A percentile compares a stretch with the other conserved stretches of the same genome.
These are phyloP conservation scores for Drosophila setifemur DNA, from an alignment of 1,140 invertebrate genomes.

Conservation along the genomic window DNA sequence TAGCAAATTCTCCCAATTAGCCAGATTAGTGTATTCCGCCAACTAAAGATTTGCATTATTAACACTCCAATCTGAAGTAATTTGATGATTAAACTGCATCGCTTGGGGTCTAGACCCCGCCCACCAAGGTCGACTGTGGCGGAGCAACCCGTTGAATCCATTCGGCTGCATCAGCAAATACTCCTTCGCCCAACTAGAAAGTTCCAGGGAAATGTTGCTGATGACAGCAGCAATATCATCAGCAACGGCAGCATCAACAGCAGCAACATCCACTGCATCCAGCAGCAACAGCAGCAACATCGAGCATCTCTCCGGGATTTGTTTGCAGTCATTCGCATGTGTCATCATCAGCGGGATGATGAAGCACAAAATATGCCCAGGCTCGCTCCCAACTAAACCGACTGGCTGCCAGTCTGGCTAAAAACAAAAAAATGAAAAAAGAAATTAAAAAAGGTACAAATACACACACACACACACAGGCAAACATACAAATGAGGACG, in stretches of 20 bases:
- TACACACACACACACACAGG: slow-evolving; percentile 31
- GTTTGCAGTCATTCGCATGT: slow-evolving; percentile 76
- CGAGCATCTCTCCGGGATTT: slow-evolving; percentile 31
- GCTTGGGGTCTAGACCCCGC: not conserved
- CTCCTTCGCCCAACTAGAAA: slow-evolving; percentile 19
- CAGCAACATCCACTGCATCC: slow-evolving; percentile 21
- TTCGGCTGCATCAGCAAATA: slow-evolving; percentile 28
- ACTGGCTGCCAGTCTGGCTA: slow-evolving; percentile 30
- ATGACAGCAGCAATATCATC: slow-evolving; percentile 68
- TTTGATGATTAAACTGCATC: slow-evolving; percentile 20
- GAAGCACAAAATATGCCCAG: slow-evolving; percentile 72
- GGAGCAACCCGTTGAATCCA: not conserved
- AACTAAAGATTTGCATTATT: slow-evolving; percentile 32
- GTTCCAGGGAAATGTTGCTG: slow-evolving; percentile 53
- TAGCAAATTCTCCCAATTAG: not conserved
- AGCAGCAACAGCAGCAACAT: slow-evolving; percentile 14
- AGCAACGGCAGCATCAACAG: slow-evolving; percentile 22
- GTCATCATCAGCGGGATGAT: slow-evolving; percentile 67
- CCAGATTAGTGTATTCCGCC: slow-evolving; percentile 14
- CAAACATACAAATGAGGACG: slow-evolving; percentile 75
- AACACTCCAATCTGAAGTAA: slow-evolving; percentile 27
- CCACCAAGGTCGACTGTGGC: slow-evolving; percentile 27
- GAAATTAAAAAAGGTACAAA: slow-evolving; percentile 42
- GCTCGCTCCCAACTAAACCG: slow-evolving; percentile 65
- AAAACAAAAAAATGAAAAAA: slow-evolving; percentile 41